A percentile compares a stretch with the other conserved stretches of the same genome.
Conservation (phyloP, 2,888 invertebrate species). For the Callimorpha dominula region DNA sequence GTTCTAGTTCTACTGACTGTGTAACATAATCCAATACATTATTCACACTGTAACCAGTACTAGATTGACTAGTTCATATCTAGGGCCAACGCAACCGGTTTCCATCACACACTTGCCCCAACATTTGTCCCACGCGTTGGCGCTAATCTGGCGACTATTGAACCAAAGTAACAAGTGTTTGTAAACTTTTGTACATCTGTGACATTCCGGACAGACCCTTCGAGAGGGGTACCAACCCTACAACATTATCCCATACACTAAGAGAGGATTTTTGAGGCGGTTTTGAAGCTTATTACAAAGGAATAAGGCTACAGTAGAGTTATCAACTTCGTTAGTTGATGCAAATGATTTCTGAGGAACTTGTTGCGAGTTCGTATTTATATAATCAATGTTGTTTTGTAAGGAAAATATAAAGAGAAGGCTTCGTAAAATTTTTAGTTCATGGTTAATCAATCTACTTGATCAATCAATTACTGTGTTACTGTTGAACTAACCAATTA, state of each 20-base stretch:
- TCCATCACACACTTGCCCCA: not conserved
- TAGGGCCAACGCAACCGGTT: not conserved
- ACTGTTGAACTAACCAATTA: not conserved
- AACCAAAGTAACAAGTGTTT: slow-evolving; percentile 68
- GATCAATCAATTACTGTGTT: not conserved
- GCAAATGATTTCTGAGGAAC: slow-evolving; percentile 27
- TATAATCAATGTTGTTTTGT: slow-evolving; percentile 43
- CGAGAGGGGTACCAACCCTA: slow-evolving; percentile 47
- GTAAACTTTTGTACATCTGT: slow-evolving; percentile 64
- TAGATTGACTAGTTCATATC: not conserved
- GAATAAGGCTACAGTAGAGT: not conserved
- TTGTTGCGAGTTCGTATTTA: slow-evolving; percentile 49
- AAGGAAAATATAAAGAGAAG: slow-evolving; percentile 28
- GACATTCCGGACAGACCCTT: slow-evolving; percentile 55
- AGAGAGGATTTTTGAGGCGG: slow-evolving; percentile 14
- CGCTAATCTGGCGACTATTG: slow-evolving; percentile 32
- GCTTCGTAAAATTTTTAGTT: not conserved
- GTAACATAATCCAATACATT: slow-evolving; percentile 6
- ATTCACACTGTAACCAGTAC: not conserved
- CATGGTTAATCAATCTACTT: too few relatives aligned
- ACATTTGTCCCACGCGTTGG: slow-evolving; percentile 22
- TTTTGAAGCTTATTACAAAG: slow-evolving; percentile 24
- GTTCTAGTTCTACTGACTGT: not conserved
- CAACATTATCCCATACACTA: slow-evolving; percentile 23
- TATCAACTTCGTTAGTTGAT: slow-evolving; percentile 4